Conservation (phyloP, 2,888 invertebrate species). For the Drosophila aldrichi region DNA sequence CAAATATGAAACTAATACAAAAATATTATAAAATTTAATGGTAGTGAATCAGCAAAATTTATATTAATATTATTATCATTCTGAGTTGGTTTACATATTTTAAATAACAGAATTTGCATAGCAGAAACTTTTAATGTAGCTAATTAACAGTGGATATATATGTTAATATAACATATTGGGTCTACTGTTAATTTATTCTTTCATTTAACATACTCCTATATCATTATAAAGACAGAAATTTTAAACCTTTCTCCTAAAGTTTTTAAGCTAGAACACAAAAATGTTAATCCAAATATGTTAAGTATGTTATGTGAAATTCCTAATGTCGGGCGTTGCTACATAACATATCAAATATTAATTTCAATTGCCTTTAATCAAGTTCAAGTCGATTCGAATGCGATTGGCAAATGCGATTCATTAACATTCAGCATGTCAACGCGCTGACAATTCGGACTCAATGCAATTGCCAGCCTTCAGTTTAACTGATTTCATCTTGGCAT, state of each 20-base stretch:
- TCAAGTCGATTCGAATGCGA: constrained; percentile 34
- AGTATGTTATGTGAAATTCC: not conserved
- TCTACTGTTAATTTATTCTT: no score
- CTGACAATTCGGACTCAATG: constrained; percentile 58
- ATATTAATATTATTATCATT: not conserved
- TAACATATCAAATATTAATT: constrained; percentile 15
- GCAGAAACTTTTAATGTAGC: no score
- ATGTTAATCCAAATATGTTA: not conserved
- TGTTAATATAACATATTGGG: no score
- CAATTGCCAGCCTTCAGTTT: constrained; percentile 63
- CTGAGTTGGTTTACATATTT: not conserved
- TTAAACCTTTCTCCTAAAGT: no score
- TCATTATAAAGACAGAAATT: no score
- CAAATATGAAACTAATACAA: not conserved
- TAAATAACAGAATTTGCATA: no score
- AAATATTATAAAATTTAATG: not conserved
- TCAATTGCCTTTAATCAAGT: constrained; percentile 41
- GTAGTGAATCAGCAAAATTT: no score
- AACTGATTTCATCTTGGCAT: constrained; percentile 74
- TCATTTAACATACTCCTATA: no score
- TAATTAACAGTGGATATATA: no score
- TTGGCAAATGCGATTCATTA: constrained; percentile 53
- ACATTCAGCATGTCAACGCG: constrained; percentile 73
- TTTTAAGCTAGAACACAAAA: no score
- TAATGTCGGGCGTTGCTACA: not conserved